phyloP scores from a whole-genome alignment of 2,797 vertebrate species.

The Ataeniobius toweri region DNA sequence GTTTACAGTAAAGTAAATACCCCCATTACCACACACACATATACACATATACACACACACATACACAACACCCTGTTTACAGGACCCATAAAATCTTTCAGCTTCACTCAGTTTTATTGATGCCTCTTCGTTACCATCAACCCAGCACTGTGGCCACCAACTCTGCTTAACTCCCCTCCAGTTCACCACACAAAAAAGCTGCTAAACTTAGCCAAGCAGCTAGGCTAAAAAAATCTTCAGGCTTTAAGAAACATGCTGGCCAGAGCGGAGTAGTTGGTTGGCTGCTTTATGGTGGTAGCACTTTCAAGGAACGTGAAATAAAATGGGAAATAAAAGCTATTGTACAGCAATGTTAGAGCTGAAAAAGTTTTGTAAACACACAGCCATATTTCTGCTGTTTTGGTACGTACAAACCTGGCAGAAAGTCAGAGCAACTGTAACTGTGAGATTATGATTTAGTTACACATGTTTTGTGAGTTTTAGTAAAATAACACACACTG shows the following conservation, averaged over 20 bases:
- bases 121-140: conserved; percentile 74
- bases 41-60: conserved; percentile 11
- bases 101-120: conserved; percentile 69
- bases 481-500: conserved; percentile 5
- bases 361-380: background rate
- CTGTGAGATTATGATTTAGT: background rate
- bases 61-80: conserved; percentile 11
- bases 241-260: conserved; percentile 57
- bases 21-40: conserved; percentile 34
- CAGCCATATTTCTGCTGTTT: background rate
- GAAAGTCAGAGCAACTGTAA: background rate
- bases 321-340: conserved; percentile 43
- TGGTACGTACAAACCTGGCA: too few relatives aligned
- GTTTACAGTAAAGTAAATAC: conserved; percentile 57
- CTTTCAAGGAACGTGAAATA: conserved; percentile 59
- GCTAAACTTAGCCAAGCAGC: conserved; percentile 78
- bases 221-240: conserved; percentile 59
- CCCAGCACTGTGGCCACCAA: conserved; percentile 65
- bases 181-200: conserved; percentile 61
- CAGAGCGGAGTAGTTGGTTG: conserved; percentile 57
- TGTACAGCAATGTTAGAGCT: conserved; percentile 32
- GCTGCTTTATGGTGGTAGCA: conserved; percentile 63
- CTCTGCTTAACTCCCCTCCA: conserved; percentile 62
- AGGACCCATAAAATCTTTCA: conserved; percentile 72
- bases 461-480: background rate